Evolutionary conservation across 2,888 invertebrate species (phyloP).

Genomic region (Flexamia atlantica): DNA sequence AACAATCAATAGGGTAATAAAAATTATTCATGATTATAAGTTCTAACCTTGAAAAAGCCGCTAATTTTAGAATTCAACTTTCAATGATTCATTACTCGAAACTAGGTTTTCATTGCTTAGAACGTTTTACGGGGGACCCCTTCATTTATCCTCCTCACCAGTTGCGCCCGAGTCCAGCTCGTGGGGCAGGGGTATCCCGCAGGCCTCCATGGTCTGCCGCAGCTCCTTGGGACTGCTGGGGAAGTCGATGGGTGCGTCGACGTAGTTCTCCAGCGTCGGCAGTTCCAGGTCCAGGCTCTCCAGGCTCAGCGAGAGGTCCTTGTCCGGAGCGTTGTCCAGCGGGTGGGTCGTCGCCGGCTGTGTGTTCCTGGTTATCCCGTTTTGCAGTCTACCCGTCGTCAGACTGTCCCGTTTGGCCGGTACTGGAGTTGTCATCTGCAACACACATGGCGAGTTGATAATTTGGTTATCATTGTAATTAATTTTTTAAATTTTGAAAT

Average conservation of each 20-base stretch:
- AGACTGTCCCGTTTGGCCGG: constrained; percentile 37
- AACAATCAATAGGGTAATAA: no score
- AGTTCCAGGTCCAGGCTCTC: constrained; percentile 68
- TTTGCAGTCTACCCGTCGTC: constrained; percentile 31
- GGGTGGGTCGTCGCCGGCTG: constrained; percentile 65
- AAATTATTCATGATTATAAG: no score
- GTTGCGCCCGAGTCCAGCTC: constrained; percentile 66
- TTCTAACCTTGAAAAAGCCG: no score
- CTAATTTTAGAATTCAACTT: no score
- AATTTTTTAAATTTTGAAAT: no score
- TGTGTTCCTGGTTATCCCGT: constrained; percentile 58
- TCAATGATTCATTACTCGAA: no score
- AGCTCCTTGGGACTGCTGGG: constrained; percentile 66
- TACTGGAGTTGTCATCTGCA: constrained; percentile 5
- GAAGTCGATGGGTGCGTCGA: constrained; percentile 65
- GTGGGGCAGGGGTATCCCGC: constrained; percentile 64
- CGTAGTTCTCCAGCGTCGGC: constrained; percentile 63
- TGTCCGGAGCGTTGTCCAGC: constrained; percentile 61
- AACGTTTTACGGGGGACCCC: no score
- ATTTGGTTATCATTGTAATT: no score
- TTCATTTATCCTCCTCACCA: constrained; percentile 43
- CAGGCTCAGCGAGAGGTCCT: constrained; percentile 64
- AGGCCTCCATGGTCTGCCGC: constrained; percentile 63
- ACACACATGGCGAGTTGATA: background rate
- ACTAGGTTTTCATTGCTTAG: no score